Percentiles rank a stretch among this genome's conserved stretches.
These are phyloP conservation scores for Biston stratarius DNA, from an alignment of 2,888 invertebrate species.

Conservation along the genomic window DNA sequence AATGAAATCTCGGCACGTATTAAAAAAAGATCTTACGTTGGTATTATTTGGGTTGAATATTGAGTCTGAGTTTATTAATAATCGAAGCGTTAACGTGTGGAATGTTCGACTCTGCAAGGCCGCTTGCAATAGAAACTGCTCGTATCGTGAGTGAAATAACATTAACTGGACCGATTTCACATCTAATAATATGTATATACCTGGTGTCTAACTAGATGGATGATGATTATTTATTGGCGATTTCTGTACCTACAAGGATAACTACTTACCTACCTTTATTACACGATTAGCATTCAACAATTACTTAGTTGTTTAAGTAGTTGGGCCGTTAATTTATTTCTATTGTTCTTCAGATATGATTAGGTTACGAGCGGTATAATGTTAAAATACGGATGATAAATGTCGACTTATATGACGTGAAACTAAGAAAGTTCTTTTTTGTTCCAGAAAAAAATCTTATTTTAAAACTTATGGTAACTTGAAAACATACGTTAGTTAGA, in stretches of 20 bases:
- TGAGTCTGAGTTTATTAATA: slow-evolving; percentile 82
- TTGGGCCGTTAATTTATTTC: neutral
- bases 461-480: too few relatives aligned
- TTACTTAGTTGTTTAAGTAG: neutral
- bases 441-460: neutral
- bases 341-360: neutral
- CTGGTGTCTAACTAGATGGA: slow-evolving; percentile 48
- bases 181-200: slow-evolving; percentile 69
- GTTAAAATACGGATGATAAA: neutral
- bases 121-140: slow-evolving; percentile 84
- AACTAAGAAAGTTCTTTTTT: neutral
- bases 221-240: slow-evolving; percentile 41
- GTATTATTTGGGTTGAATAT: slow-evolving; percentile 82
- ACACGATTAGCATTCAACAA: slow-evolving; percentile 9
- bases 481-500: too few relatives aligned
- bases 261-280: slow-evolving; percentile 11
- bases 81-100: slow-evolving; percentile 85
- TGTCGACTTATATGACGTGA: neutral
- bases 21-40: slow-evolving; percentile 77
- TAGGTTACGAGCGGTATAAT: neutral
- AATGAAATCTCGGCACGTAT: slow-evolving; percentile 75
- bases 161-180: slow-evolving; percentile 79
- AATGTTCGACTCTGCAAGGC: slow-evolving; percentile 84
- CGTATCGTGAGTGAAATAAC: slow-evolving; percentile 82
- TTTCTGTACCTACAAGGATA: slow-evolving; percentile 44